Evolutionary conservation across 2,888 invertebrate species (phyloP).

Genomic region (Diabrotica balteata): DNA sequence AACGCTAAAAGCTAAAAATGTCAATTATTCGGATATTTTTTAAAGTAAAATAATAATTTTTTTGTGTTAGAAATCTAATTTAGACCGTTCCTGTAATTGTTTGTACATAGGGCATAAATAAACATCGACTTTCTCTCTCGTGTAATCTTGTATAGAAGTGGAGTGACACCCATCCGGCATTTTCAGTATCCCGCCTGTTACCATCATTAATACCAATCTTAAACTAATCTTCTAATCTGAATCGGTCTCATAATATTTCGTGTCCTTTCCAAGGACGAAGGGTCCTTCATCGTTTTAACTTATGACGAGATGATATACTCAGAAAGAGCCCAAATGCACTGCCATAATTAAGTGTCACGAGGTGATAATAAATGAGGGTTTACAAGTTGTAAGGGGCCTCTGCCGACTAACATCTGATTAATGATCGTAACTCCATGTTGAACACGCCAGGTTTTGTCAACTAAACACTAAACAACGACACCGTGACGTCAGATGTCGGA

Average conservation of each 20-base stretch:
- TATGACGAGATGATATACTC: slow-evolving; percentile 45
- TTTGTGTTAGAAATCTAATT: too few species aligned
- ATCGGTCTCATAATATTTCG: slow-evolving; percentile 9
- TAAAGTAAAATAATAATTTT: too few species aligned
- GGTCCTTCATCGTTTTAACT: slow-evolving; percentile 24
- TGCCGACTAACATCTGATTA: slow-evolving; percentile 56
- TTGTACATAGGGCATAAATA: too few species aligned
- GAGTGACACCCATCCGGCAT: background rate
- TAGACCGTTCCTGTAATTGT: too few species aligned
- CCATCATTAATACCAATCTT: slow-evolving; percentile 28
- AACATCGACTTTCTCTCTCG: too few species aligned
- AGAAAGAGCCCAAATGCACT: slow-evolving; percentile 44
- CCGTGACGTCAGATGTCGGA: slow-evolving; percentile 52
- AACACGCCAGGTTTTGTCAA: slow-evolving; percentile 57
- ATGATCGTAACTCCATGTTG: slow-evolving; percentile 58
- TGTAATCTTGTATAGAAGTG: too few species aligned
- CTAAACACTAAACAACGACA: slow-evolving; percentile 56
- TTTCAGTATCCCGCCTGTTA: slow-evolving; percentile 2
- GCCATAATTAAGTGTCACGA: slow-evolving; percentile 54
- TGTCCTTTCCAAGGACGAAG: slow-evolving; percentile 8
- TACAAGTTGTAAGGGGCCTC: slow-evolving; percentile 44
- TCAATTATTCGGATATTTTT: too few species aligned
- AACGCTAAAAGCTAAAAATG: too few species aligned
- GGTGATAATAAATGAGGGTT: slow-evolving; percentile 54
- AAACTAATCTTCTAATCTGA: slow-evolving; percentile 23